These are phyloP conservation scores for Vanacampus margaritifer DNA, from an alignment of 2,113 vertebrate genomes.

Conservation along the genomic window DNA sequence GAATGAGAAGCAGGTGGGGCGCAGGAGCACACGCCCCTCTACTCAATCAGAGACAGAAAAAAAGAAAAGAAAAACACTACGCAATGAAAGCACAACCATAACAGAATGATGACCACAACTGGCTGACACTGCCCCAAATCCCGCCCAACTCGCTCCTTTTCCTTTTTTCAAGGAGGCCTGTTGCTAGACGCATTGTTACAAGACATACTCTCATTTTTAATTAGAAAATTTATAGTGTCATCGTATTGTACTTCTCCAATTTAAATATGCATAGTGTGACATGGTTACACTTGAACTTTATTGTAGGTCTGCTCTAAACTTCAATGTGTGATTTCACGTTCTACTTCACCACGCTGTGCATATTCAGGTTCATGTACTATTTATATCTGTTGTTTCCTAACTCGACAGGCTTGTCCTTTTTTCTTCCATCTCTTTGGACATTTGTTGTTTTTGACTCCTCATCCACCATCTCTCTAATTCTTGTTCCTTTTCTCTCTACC, in stretches of 20 bases:
- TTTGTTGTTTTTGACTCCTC: neutral
- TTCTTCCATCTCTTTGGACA: conserved; percentile 2
- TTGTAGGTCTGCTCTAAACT: neutral
- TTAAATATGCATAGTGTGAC: conserved; percentile 1
- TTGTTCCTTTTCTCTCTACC: neutral
- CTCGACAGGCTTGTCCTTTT: conserved; percentile 1
- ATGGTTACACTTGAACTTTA: neutral
- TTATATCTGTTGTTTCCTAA: conserved; percentile 9
- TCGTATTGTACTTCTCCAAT: neutral
- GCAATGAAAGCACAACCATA: no score
- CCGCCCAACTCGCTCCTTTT: no score
- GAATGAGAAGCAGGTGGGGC: no score
- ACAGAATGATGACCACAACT: no score
- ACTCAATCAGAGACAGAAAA: no score
- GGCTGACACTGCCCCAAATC: no score
- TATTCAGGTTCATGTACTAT: conserved; percentile 10
- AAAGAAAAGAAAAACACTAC: no score
- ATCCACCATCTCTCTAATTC: neutral
- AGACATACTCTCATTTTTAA: conserved; percentile 29
- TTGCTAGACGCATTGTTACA: conserved; percentile 11
- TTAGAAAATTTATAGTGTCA: conserved; percentile 12
- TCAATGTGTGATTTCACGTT: conserved; percentile 9
- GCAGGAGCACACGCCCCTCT: no score
- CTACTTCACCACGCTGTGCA: conserved; percentile 3
- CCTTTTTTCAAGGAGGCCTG: no score